These are phyloP conservation scores for Octodon degus DNA, from an alignment of 2,113 vertebrate species.

Conservation along the genomic window DNA sequence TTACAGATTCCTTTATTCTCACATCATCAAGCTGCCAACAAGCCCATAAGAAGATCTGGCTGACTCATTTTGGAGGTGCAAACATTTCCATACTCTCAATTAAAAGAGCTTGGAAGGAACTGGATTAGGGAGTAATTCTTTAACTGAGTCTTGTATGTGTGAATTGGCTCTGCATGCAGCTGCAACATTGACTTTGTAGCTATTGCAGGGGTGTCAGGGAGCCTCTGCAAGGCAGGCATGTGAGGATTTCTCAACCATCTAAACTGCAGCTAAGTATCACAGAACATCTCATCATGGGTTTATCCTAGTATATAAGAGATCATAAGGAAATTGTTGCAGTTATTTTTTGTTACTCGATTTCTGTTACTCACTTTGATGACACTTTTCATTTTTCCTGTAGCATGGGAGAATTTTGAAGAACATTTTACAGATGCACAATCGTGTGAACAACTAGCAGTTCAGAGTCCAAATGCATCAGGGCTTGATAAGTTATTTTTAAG, in stretches of 20 bases:
- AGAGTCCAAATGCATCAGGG: neutral
- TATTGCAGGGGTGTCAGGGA: neutral
- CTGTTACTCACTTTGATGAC: neutral
- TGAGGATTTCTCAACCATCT: neutral
- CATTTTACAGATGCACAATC: neutral
- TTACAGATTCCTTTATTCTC: neutral
- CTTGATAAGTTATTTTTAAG: neutral
- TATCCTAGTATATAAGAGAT: neutral
- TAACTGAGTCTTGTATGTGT: neutral
- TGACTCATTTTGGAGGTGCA: neutral
- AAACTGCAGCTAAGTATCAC: neutral
- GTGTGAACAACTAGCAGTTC: neutral
- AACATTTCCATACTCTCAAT: neutral
- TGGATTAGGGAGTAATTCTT: neutral
- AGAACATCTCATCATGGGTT: neutral
- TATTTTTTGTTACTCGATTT: neutral
- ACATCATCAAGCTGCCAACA: neutral
- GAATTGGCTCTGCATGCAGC: neutral
- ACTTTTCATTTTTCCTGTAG: neutral
- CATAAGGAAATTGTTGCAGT: neutral
- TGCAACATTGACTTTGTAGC: neutral
- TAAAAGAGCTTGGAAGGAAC: neutral
- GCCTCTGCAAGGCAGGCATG: neutral
- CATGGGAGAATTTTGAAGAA: neutral
- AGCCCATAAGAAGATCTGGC: neutral